Evolutionary conservation across 92 coral and sea anemone genomes (phyloP).

Genomic region (Bergia puertoricense): DNA sequence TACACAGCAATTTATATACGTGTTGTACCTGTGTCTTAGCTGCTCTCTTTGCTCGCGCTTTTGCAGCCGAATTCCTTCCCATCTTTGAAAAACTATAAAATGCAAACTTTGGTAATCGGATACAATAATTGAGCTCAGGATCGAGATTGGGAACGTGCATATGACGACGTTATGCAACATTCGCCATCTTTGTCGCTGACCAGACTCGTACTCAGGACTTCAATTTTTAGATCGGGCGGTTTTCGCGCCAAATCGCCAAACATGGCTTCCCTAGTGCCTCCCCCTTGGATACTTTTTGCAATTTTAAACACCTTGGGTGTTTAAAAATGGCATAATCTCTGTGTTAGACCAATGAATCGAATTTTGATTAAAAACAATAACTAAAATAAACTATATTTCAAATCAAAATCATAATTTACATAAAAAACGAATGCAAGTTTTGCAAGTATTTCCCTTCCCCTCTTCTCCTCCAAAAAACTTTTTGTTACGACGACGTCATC

Average conservation of each 20-base stretch:
- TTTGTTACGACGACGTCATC: conserved; percentile 14
- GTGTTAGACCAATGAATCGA: not conserved
- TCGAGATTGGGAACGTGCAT: no score
- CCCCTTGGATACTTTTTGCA: not conserved
- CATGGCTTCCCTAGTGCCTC: not conserved
- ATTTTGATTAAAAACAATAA: not conserved
- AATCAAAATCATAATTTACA: not conserved
- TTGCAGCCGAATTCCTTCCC: not conserved
- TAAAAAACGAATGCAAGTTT: not conserved
- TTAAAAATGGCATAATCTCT: no score
- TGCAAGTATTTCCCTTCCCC: not conserved
- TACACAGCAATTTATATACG: no score
- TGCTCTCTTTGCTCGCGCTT: not conserved
- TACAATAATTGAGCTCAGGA: not conserved
- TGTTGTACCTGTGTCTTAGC: not conserved
- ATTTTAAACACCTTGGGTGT: no score
- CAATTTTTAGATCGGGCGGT: not conserved
- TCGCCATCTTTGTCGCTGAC: not conserved
- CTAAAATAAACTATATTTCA: not conserved
- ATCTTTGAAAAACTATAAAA: not conserved
- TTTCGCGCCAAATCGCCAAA: conserved; percentile 2
- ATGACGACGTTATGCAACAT: not conserved
- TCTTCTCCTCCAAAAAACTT: no score
- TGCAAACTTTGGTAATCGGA: not conserved
- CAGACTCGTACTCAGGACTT: not conserved